A percentile compares a stretch with the other conserved stretches of the same genome.
Conservation (phyloP, 2,888 invertebrate species). For the Harpalus rubripes region DNA sequence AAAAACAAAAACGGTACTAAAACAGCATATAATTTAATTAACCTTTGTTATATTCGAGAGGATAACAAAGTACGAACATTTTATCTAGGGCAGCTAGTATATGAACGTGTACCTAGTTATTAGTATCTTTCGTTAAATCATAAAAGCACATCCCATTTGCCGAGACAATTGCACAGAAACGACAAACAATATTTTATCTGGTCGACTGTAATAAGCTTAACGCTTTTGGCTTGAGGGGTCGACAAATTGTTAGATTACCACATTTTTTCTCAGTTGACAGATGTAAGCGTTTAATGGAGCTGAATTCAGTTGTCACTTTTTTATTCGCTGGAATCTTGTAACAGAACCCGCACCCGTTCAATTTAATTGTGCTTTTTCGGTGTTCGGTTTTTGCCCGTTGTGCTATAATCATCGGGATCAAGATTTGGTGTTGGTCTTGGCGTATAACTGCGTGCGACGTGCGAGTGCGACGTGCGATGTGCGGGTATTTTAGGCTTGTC, state of each 20-base stretch:
- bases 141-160: neutral
- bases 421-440: neutral
- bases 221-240: constrained; percentile 70
- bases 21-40: no score
- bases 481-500: constrained; percentile 4
- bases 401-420: constrained; percentile 56
- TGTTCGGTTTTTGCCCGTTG: constrained; percentile 35
- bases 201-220: constrained; percentile 71
- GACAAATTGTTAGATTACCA: constrained; percentile 76
- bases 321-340: constrained; percentile 63
- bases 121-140: no score
- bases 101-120: no score
- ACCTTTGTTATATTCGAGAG: no score
- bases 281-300: constrained; percentile 77
- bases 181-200: constrained; percentile 48
- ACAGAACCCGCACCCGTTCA: constrained; percentile 60
- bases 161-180: neutral
- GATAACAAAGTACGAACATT: no score
- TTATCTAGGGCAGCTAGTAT: no score
- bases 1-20: no score
- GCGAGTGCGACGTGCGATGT: neutral
- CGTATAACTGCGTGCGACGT: constrained; percentile 8
- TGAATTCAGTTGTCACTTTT: constrained; percentile 74
- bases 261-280: constrained; percentile 76
- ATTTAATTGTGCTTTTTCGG: constrained; percentile 64